Percentiles rank a stretch among this genome's conserved stretches.
These are phyloP conservation scores for Hyles euphorbiae DNA, from an alignment of 1,140 invertebrate species.

Conservation along the genomic window DNA sequence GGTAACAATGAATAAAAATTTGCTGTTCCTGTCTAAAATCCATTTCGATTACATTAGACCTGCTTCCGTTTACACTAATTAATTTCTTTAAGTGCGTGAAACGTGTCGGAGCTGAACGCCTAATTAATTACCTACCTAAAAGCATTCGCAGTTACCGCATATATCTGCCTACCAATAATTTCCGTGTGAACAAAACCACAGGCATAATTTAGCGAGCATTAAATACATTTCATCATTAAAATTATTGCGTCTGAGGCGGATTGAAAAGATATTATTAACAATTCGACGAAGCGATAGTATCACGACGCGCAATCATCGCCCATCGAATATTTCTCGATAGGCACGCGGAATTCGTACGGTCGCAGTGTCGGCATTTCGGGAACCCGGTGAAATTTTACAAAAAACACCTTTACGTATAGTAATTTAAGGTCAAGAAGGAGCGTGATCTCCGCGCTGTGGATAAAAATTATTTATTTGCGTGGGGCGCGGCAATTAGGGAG, in stretches of 20 bases:
- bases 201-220: no score
- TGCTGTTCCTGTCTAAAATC: no score
- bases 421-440: slow-evolving; percentile 63
- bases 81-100: no score
- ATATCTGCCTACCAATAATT: no score
- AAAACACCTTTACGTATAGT: slow-evolving; percentile 48
- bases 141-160: no score
- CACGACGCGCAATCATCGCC: slow-evolving; percentile 38
- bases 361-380: slow-evolving; percentile 26
- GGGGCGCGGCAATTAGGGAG: slow-evolving; percentile 67
- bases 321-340: slow-evolving; percentile 30
- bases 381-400: slow-evolving; percentile 51
- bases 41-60: no score
- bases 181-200: no score
- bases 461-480: slow-evolving; percentile 73
- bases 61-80: no score
- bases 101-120: no score
- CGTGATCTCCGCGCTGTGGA: slow-evolving; percentile 48
- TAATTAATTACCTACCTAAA: no score
- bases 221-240: no score
- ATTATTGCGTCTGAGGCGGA: slow-evolving; percentile 41
- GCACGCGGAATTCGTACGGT: slow-evolving; percentile 23
- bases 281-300: slow-evolving; percentile 58
- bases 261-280: slow-evolving; percentile 50
- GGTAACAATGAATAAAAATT: no score